Conservation (phyloP, 1,140 invertebrate genomes). For the Scylla paramamosain region DNA sequence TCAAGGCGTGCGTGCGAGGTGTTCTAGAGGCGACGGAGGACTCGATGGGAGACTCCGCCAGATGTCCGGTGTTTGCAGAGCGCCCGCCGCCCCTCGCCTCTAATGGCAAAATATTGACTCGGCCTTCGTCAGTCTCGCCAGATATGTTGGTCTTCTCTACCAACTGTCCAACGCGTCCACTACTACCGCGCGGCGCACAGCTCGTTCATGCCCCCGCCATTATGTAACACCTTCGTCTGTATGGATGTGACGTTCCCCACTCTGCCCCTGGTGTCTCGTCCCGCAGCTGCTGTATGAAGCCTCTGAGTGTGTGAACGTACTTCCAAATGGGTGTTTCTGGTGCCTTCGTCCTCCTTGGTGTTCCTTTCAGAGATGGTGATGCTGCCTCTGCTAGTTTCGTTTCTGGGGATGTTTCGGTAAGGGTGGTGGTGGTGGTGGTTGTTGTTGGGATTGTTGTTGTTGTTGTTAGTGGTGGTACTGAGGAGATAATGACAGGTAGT, state of each 20-base stretch:
- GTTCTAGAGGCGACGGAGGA: neutral
- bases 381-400: too few relatives aligned
- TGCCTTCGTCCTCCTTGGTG: neutral
- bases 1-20: neutral
- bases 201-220: neutral
- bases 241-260: neutral
- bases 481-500: too few relatives aligned
- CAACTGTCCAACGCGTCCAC: neutral
- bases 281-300: neutral
- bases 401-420: too few relatives aligned
- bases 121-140: neutral
- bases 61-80: constrained; percentile 1
- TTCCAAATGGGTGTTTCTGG: neutral
- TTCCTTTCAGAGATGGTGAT: neutral
- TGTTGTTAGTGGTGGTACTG: too few relatives aligned
- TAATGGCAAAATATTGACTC: constrained; percentile 23
- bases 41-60: neutral
- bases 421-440: too few relatives aligned
- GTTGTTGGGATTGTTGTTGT: too few relatives aligned
- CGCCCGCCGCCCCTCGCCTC: neutral
- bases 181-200: neutral
- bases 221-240: neutral
- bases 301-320: neutral
- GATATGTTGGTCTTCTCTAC: neutral
- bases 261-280: neutral